phyloP scores from a whole-genome alignment of 2,888 invertebrate genomes.

The Pseudococcus viburni region DNA sequence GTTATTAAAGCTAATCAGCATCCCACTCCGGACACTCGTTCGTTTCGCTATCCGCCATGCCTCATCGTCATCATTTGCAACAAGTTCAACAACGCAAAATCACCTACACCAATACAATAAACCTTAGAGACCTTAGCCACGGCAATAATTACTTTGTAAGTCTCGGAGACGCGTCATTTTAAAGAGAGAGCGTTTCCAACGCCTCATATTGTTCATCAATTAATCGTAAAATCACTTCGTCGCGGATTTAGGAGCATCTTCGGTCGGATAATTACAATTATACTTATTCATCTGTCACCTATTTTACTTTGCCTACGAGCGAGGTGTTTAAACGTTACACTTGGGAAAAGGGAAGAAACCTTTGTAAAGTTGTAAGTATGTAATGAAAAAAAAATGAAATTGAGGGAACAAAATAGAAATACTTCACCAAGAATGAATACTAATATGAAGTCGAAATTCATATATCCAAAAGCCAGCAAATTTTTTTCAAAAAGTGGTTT shows the following conservation, averaged over 20 bases:
- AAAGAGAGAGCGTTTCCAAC: not conserved
- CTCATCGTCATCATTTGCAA: too few species aligned
- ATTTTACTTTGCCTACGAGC: not conserved
- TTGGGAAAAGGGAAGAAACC: not conserved
- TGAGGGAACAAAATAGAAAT: too few species aligned
- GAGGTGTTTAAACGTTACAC: not conserved
- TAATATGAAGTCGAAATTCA: too few species aligned
- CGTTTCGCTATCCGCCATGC: too few species aligned
- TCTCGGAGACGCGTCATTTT: not conserved
- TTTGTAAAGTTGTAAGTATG: too few species aligned
- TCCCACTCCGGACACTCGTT: too few species aligned
- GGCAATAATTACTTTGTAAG: not conserved
- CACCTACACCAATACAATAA: not conserved
- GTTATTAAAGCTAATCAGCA: too few species aligned
- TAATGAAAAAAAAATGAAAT: too few species aligned
- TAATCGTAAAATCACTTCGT: slow-evolving; percentile 6
- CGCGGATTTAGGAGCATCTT: not conserved
- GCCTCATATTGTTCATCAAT: not conserved
- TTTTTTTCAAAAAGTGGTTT: too few species aligned
- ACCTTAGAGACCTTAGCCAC: not conserved
- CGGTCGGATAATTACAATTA: not conserved
- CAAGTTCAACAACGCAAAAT: not conserved
- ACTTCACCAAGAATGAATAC: too few species aligned
- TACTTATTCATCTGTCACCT: slow-evolving; percentile 16
- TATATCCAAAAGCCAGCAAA: too few species aligned